Percentiles rank a stretch among this genome's conserved stretches.
Conservation (phyloP, 1,140 invertebrate genomes). For the Mesaphorura yosii region DNA sequence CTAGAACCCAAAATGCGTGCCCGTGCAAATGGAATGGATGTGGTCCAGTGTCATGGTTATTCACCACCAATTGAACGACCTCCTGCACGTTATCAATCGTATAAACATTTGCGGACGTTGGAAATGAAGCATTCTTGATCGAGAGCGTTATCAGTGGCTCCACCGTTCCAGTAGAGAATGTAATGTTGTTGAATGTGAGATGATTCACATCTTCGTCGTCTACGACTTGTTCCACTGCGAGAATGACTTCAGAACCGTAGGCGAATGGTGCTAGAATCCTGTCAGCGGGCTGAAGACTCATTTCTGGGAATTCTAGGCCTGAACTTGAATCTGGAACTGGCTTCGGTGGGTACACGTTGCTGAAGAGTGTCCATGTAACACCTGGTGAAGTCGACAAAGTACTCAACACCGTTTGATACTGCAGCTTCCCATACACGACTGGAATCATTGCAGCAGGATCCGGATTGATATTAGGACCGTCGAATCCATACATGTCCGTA, state of each 20-base stretch:
- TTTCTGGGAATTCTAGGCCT: no score
- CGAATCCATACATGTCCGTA: no score
- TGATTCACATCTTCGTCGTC: not conserved
- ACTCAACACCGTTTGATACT: no score
- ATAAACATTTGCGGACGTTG: not conserved
- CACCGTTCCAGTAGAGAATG: not conserved
- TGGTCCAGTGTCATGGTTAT: not conserved
- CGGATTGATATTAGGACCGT: no score
- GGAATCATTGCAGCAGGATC: no score
- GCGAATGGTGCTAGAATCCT: no score
- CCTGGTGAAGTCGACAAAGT: no score
- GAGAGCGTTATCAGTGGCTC: not conserved
- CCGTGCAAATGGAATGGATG: conserved; percentile 24
- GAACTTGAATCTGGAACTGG: no score
- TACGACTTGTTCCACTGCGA: not conserved
- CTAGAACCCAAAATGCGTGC: conserved; percentile 20
- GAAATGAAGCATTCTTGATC: not conserved
- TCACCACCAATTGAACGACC: conserved; percentile 13
- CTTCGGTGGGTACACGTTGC: no score
- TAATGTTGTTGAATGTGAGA: not conserved
- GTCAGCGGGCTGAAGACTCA: no score
- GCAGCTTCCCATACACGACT: no score
- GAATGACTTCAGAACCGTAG: not conserved
- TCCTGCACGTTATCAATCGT: not conserved
- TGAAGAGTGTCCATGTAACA: no score